These are phyloP conservation scores for Allygus modestus DNA, from an alignment of 2,888 invertebrate species.

Conservation along the genomic window DNA sequence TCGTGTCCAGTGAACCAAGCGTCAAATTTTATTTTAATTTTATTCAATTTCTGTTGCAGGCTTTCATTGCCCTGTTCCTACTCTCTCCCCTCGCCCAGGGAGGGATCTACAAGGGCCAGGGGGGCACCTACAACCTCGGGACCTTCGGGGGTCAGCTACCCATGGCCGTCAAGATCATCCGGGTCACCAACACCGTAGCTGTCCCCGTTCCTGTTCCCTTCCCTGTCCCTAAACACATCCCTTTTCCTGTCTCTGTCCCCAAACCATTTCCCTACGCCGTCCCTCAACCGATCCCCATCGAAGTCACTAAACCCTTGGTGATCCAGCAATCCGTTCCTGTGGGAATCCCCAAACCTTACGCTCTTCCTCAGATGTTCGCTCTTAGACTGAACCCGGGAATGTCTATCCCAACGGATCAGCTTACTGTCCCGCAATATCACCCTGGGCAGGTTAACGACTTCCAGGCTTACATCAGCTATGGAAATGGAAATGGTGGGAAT, in stretches of 20 bases:
- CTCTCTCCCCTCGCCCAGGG: background rate
- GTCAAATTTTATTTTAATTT: too few relatives aligned
- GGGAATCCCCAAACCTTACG: slow-evolving; percentile 55
- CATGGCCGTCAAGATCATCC: slow-evolving; percentile 58
- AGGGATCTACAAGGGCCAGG: background rate
- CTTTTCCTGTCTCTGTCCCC: slow-evolving; percentile 59
- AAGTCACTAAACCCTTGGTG: slow-evolving; percentile 61
- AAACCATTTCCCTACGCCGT: slow-evolving; percentile 61
- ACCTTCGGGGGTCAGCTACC: slow-evolving; percentile 39
- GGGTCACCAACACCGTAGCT: slow-evolving; percentile 63
- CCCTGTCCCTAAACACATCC: slow-evolving; percentile 57
- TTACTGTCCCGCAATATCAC: slow-evolving; percentile 39
- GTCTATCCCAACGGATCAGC: background rate
- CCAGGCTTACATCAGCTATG: slow-evolving; percentile 14
- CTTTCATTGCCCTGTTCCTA: background rate
- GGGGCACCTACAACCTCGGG: slow-evolving; percentile 33
- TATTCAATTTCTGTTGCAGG: background rate
- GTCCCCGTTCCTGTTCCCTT: slow-evolving; percentile 62
- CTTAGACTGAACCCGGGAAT: background rate
- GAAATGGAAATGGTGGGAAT: slow-evolving; percentile 1
- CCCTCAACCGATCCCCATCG: slow-evolving; percentile 61
- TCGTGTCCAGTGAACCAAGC: too few relatives aligned
- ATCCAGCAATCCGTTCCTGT: slow-evolving; percentile 57
- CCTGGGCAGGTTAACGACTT: slow-evolving; percentile 1
- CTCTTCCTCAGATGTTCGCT: slow-evolving; percentile 54